These are phyloP conservation scores for Bombus pascuorum DNA, from an alignment of 1,140 invertebrate species.

Conservation along the genomic window DNA sequence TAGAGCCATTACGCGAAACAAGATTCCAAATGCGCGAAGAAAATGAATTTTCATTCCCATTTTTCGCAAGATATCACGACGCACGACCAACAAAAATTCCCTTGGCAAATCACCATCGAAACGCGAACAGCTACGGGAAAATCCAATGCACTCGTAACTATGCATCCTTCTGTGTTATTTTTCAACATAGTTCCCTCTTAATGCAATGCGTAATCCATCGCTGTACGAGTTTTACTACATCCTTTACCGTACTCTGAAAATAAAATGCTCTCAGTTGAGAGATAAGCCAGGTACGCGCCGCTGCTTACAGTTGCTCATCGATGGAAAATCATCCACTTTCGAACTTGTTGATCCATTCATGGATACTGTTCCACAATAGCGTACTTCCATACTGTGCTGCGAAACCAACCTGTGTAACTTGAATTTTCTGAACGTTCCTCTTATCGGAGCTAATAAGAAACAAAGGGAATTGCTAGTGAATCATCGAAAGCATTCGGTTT, in stretches of 20 bases:
- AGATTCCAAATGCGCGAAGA: background rate
- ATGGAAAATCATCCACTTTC: constrained; percentile 1
- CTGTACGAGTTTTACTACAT: background rate
- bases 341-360: background rate
- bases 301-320: background rate
- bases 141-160: background rate
- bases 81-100: background rate
- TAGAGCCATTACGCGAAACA: background rate
- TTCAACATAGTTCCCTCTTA: background rate
- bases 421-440: background rate
- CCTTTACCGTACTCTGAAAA: background rate
- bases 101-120: background rate
- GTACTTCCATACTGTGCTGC: too few species aligned
- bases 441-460: background rate
- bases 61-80: background rate
- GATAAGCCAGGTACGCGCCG: background rate
- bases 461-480: background rate
- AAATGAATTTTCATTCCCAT: background rate
- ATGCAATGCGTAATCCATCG: too few species aligned
- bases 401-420: background rate
- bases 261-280: background rate
- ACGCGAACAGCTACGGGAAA: background rate
- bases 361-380: background rate
- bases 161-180: background rate
- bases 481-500: background rate